phyloP scores from a whole-genome alignment of 2,888 invertebrate genomes.

The Rhamnusium bicolor region DNA sequence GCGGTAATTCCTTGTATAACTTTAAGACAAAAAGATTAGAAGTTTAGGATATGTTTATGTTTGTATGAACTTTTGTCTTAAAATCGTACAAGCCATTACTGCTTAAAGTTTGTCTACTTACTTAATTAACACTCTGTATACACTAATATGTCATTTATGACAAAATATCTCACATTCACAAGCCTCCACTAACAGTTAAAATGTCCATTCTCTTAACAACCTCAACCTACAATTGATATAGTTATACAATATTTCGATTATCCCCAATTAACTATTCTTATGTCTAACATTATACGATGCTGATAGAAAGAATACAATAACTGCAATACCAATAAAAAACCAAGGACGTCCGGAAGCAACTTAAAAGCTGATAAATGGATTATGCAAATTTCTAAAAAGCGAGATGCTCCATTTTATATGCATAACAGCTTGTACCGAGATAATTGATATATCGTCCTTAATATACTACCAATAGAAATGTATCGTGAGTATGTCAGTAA shows the following conservation, averaged over 20 bases:
- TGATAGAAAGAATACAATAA: neutral
- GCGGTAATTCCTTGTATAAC: no score
- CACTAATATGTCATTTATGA: no score
- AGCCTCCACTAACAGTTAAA: no score
- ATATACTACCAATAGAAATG: neutral
- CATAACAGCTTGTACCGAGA: conserved; percentile 2
- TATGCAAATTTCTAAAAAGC: conserved; percentile 16
- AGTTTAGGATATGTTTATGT: no score
- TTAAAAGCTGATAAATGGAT: conserved; percentile 3
- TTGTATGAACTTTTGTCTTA: no score
- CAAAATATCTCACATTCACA: no score
- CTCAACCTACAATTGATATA: neutral
- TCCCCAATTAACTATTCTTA: neutral
- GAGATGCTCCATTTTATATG: conserved; percentile 18
- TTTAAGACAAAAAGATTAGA: no score
- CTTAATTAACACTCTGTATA: no score
- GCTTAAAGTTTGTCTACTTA: no score
- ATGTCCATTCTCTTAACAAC: neutral
- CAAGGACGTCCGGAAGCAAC: neutral
- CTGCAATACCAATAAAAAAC: neutral
- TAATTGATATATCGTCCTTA: conserved; percentile 21
- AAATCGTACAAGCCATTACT: no score
- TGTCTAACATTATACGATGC: neutral
- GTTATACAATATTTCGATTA: neutral
- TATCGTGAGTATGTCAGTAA: neutral